Conservation (phyloP, 2,113 vertebrate species). For the Ellobius talpinus region DNA sequence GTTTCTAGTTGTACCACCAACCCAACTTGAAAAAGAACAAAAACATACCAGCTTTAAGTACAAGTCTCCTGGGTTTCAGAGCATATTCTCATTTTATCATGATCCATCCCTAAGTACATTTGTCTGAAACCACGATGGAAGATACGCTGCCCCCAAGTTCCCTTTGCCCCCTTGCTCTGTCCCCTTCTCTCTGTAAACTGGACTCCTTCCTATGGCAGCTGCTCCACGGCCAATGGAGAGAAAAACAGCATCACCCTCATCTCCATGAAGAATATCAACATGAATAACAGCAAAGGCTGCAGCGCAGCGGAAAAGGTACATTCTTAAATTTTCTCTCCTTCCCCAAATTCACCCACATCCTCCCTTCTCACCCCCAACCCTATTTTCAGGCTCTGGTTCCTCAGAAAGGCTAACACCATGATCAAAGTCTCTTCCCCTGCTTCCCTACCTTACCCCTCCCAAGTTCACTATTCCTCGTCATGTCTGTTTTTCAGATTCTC, state of each 20-base stretch:
- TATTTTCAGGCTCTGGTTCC: neutral
- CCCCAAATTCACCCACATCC: neutral
- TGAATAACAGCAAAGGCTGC: conserved; percentile 87
- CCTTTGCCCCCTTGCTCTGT: neutral
- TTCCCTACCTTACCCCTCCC: neutral
- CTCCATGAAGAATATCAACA: conserved; percentile 92
- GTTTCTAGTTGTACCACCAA: neutral
- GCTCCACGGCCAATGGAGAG: conserved; percentile 84
- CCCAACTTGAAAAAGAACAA: neutral
- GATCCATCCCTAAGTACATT: neutral
- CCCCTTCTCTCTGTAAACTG: neutral
- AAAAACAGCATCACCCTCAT: conserved; percentile 91
- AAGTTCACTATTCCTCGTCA: conserved; percentile 6
- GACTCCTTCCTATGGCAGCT: conserved; percentile 80
- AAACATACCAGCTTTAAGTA: conserved; percentile 22
- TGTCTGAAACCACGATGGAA: neutral
- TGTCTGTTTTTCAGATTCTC: conserved; percentile 76
- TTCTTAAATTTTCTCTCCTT: neutral
- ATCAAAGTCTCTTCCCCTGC: conserved; percentile 17
- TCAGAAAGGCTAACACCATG: conserved; percentile 10
- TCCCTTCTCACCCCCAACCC: neutral
- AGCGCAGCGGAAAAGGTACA: conserved; percentile 82
- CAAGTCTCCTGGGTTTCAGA: conserved; percentile 32
- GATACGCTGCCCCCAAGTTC: no score
- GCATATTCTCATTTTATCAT: neutral